phyloP scores from a whole-genome alignment of 2,113 vertebrate species.

The Desmodus rotundus region DNA sequence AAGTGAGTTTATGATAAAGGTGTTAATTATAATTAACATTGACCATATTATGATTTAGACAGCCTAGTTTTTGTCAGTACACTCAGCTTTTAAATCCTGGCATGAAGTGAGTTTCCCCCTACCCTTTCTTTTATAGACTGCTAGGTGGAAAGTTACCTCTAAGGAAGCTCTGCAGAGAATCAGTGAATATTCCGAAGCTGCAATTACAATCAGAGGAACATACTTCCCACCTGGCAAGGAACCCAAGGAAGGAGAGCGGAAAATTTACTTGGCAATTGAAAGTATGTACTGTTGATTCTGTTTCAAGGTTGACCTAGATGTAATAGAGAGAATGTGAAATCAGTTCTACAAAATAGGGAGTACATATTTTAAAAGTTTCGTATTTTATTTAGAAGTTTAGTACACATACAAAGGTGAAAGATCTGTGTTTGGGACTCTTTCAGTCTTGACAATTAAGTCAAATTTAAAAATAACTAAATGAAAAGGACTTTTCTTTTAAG shows the following conservation, averaged over 20 bases:
- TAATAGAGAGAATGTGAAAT: background rate
- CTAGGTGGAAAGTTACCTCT: conserved; percentile 98
- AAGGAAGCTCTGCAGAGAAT: conserved; percentile 98
- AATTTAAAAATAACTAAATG: conserved; percentile 14
- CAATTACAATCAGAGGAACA: conserved; percentile 98
- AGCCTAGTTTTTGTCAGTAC: background rate
- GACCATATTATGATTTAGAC: background rate
- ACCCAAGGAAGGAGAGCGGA: conserved; percentile 97
- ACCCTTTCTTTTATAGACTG: conserved; percentile 85
- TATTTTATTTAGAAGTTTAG: background rate
- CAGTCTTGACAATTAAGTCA: background rate
- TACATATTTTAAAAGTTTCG: background rate
- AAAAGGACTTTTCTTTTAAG: background rate
- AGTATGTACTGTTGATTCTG: conserved; percentile 83
- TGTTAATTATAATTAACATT: conserved; percentile 1
- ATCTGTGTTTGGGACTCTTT: background rate
- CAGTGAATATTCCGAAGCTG: conserved; percentile 98
- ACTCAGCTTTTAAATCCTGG: background rate
- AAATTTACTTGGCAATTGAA: conserved; percentile 99
- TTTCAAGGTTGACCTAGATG: background rate
- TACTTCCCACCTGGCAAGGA: conserved; percentile 99
- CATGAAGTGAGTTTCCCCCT: background rate
- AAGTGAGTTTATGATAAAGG: background rate
- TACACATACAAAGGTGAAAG: background rate
- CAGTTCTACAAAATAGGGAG: background rate